Evolutionary conservation across 2,113 vertebrate genomes (phyloP), one percentile per base, ranked within the genome.

Genomic region (Prionailurus bengalensis): DNA sequence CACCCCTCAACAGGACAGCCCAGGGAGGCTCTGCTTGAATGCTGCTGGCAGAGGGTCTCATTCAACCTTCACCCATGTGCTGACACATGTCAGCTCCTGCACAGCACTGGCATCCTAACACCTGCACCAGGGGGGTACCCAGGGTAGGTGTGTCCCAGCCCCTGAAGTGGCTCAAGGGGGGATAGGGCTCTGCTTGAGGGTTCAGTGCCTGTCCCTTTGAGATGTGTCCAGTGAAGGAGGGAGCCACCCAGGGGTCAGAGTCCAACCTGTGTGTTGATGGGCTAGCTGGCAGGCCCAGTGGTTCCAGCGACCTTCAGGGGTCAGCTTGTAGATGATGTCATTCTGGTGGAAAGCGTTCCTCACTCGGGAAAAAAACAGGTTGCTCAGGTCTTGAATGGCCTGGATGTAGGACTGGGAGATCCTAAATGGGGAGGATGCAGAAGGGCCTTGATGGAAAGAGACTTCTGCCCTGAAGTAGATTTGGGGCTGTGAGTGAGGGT

Each of bases 181-280:
- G 58, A 58, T 29, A 33, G 66, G 48, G 7, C 33, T 73, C 21
- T 82, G 21, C 1, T 19, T 89, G 42, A 89, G 39, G 1, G 1
- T 7, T 80, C 25, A 36, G 19, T 15, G 17, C 0, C 31, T 31
- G 11, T 13, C 15, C 19, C 4, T 76, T 74, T n/a, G 15, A 19
- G 21, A 23, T 94, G 6, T 11, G 5, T 33, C 4, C 71, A n/a
- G n/a, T 65, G 70, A 89, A 25, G 4, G 11, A 39, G 4, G 16
- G 45, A 92, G 36, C 8, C 17, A 2, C 8, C 27, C 16, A 19
- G 31, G 31, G 42, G 31, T 0, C 5, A 29, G 23, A 71, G 13
- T 5, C 17, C 23, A 55, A 99, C 99, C 98, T 98, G 99, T 99
- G 93, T 99, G 99, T 8, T 63, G 53, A 65, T 99, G 99, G 39